Conservation (phyloP, 2,797 vertebrate genomes). For the Danio aesculapii region DNA sequence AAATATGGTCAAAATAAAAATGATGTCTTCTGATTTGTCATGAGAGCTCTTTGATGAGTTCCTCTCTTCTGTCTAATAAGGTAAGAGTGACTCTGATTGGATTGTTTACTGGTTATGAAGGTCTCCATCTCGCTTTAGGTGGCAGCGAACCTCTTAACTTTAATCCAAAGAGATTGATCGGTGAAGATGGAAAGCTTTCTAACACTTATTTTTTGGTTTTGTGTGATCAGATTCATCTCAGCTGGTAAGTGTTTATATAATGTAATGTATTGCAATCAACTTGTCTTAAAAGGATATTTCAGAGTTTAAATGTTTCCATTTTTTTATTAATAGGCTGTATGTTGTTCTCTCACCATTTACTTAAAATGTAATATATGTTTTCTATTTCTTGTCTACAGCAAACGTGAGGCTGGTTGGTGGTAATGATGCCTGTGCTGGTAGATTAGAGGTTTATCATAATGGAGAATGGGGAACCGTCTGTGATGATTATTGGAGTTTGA, state of each 20-base stretch:
- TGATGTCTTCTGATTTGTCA: constrained; percentile 14
- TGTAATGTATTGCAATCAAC: too few relatives aligned
- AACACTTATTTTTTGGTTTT: neutral
- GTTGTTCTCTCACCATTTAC: too few relatives aligned
- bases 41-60: constrained; percentile 26
- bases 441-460: constrained; percentile 13
- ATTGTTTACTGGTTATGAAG: neutral
- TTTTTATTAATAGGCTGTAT: too few relatives aligned
- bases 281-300: too few relatives aligned
- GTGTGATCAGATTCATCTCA: neutral
- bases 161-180: neutral
- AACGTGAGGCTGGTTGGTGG: constrained; percentile 27
- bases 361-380: too few relatives aligned
- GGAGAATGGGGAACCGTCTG: constrained; percentile 52
- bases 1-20: constrained; percentile 28
- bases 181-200: constrained; percentile 25
- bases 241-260: neutral
- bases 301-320: too few relatives aligned
- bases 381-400: too few relatives aligned
- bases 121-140: neutral
- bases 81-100: constrained; percentile 46
- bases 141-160: neutral
- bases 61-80: constrained; percentile 43
- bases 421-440: constrained; percentile 28
- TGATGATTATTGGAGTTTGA: constrained; percentile 57